phyloP scores from a whole-genome alignment of 2,113 vertebrate species.

The Mesitornis unicolor region DNA sequence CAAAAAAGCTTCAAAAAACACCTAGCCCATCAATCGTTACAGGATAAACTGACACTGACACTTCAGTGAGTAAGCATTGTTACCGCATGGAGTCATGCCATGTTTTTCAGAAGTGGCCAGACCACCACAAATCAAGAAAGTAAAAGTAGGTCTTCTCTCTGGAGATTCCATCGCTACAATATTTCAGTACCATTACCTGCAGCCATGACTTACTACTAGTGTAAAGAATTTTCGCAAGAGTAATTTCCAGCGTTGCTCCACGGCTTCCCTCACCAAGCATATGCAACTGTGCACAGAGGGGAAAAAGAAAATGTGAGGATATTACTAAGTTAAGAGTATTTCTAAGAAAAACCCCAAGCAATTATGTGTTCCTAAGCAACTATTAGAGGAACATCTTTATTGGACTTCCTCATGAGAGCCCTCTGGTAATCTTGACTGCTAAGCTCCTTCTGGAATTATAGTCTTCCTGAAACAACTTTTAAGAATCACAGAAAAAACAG shows the following conservation, averaged over 20 bases:
- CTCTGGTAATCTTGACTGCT: not conserved
- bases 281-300: slow-evolving; percentile 80
- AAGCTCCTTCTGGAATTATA: not conserved
- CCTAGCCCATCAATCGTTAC: not conserved
- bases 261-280: slow-evolving; percentile 93
- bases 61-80: not conserved
- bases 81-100: not conserved
- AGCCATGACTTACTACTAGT: slow-evolving; percentile 81
- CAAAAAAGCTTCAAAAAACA: not conserved
- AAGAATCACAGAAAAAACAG: not conserved
- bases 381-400: not conserved
- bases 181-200: not conserved
- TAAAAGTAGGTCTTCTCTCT: not conserved
- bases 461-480: not conserved
- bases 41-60: not conserved
- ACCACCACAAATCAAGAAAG: not conserved
- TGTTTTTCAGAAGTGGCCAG: not conserved
- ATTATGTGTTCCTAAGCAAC: not conserved
- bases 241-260: slow-evolving; percentile 89
- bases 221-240: slow-evolving; percentile 88
- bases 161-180: not conserved
- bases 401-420: not conserved
- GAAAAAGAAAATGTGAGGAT: not conserved
- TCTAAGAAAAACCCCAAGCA: not conserved
- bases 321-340: not conserved